These are phyloP conservation scores for Stenichneumon culpator DNA, from an alignment of 2,888 invertebrate species.

Conservation along the genomic window DNA sequence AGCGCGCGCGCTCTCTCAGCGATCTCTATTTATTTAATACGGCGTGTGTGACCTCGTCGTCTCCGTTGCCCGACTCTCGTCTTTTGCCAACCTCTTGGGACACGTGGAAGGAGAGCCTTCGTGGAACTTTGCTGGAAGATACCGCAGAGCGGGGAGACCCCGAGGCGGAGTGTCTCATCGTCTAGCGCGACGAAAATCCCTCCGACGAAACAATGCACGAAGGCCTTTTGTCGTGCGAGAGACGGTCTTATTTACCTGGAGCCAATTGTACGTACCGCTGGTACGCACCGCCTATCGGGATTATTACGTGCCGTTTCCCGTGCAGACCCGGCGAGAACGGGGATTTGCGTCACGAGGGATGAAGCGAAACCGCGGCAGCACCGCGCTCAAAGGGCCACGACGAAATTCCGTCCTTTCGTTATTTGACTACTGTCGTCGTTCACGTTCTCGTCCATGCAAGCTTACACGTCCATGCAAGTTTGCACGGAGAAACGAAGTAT, in stretches of 20 bases:
- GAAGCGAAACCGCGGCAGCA: background rate
- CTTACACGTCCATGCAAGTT: background rate
- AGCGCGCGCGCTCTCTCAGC: slow-evolving; percentile 46
- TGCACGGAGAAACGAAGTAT: slow-evolving; percentile 20
- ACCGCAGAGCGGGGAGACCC: slow-evolving; percentile 73
- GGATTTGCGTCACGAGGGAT: background rate
- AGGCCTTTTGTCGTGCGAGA: slow-evolving; percentile 74
- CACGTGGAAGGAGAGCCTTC: background rate
- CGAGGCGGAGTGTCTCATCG: slow-evolving; percentile 72
- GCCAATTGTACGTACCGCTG: slow-evolving; percentile 75
- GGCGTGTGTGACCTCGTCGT: slow-evolving; percentile 45
- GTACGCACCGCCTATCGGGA: slow-evolving; percentile 60
- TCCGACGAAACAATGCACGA: slow-evolving; percentile 11
- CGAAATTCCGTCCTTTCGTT: slow-evolving; percentile 36
- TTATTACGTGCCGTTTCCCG: slow-evolving; percentile 29
- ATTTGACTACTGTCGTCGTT: slow-evolving; percentile 6
- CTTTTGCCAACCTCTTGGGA: slow-evolving; percentile 33
- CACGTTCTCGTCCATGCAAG: background rate
- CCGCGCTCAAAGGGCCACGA: slow-evolving; percentile 6
- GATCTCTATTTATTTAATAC: slow-evolving; percentile 76
- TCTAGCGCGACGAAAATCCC: slow-evolving; percentile 65
- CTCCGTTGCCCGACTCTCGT: background rate
- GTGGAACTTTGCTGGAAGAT: slow-evolving; percentile 63
- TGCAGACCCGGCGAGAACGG: background rate
- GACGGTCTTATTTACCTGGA: slow-evolving; percentile 80